These are phyloP conservation scores for Protobothrops mucrosquamatus DNA, from an alignment of 2,113 vertebrate genomes.

Conservation along the genomic window DNA sequence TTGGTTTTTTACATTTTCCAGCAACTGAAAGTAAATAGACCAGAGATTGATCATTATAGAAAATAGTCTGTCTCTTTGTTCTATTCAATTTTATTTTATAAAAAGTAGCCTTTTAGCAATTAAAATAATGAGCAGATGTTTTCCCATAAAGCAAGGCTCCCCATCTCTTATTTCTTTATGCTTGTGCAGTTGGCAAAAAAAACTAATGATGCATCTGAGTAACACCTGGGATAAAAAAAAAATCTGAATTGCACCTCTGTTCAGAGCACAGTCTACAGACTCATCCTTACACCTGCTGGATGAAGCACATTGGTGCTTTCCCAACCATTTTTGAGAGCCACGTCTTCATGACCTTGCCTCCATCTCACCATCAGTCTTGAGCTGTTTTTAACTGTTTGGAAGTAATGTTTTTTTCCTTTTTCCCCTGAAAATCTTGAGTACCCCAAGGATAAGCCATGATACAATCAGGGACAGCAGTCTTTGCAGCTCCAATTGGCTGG, in stretches of 20 bases:
- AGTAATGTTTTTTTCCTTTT: not conserved
- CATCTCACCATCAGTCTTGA: not conserved
- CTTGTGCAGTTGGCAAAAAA: not conserved
- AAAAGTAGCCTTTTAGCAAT: not conserved
- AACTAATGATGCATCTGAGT: not conserved
- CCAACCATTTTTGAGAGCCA: not conserved
- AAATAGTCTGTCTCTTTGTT: not conserved
- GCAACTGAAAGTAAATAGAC: not conserved
- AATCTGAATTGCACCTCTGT: not conserved
- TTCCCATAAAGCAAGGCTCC: not conserved
- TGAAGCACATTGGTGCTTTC: not conserved
- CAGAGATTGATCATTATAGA: not conserved
- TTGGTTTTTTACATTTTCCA: not conserved
- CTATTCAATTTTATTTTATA: not conserved
- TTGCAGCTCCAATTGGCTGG: not conserved
- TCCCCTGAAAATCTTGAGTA: not conserved
- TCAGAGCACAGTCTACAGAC: not conserved
- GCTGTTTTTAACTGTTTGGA: not conserved
- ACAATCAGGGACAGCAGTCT: not conserved
- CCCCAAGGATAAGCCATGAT: not conserved
- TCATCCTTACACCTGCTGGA: not conserved
- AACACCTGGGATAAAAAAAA: no score
- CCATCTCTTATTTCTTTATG: not conserved
- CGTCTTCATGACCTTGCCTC: not conserved
- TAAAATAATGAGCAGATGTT: not conserved